A percentile compares a stretch with the other conserved stretches of the same genome.
These are phyloP conservation scores for Epinotia ramella DNA, from an alignment of 2,888 invertebrate genomes.

Conservation along the genomic window DNA sequence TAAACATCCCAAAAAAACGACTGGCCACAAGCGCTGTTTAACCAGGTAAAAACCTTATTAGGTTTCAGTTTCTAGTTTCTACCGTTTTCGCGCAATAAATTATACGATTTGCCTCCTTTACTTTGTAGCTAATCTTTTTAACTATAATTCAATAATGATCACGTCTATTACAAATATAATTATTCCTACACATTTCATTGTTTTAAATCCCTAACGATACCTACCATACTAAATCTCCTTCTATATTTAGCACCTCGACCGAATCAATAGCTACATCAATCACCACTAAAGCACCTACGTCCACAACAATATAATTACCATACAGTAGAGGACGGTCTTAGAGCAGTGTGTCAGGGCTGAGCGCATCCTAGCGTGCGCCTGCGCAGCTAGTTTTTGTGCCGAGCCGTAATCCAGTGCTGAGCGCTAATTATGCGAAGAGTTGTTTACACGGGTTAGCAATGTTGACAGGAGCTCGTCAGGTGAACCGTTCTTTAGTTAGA, in stretches of 20 bases:
- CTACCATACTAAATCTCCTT: not conserved
- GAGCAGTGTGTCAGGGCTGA: slow-evolving; percentile 32
- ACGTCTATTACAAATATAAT: too few species aligned
- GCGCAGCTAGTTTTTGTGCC: slow-evolving; percentile 23
- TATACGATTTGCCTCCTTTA: too few species aligned
- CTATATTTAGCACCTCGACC: not conserved
- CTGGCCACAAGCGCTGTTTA: too few species aligned
- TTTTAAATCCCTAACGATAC: not conserved
- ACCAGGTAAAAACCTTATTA: too few species aligned
- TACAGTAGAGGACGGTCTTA: slow-evolving; percentile 23
- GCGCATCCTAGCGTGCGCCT: slow-evolving; percentile 37
- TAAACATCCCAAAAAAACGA: too few species aligned
- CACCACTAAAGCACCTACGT: not conserved
- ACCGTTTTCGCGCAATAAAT: too few species aligned
- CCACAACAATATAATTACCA: slow-evolving; percentile 13
- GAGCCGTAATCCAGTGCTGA: slow-evolving; percentile 22
- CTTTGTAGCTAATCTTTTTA: too few species aligned
- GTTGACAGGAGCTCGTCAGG: not conserved
- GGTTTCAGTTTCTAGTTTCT: too few species aligned
- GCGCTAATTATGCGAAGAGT: not conserved
- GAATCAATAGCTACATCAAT: slow-evolving; percentile 4
- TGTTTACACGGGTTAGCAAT: not conserved
- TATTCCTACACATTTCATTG: not conserved
- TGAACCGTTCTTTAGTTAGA: not conserved
- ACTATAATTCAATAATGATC: too few species aligned